Percentiles rank a stretch among this genome's conserved stretches.
Conservation (phyloP, 2,113 vertebrate genomes). For the Rhea americana region DNA sequence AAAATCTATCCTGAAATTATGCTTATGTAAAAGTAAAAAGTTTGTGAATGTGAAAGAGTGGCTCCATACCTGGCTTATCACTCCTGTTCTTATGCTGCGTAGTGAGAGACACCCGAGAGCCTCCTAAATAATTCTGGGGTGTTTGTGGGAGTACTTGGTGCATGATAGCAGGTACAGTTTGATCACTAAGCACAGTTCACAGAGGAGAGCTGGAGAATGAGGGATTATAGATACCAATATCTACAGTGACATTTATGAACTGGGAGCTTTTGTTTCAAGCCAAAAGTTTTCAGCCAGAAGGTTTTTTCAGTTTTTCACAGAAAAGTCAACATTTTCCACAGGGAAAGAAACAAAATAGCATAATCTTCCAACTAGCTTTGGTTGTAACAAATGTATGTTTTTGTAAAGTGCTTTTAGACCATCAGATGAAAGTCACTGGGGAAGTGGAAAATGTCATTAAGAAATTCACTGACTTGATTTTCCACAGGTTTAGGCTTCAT, state of each 20-base stretch:
- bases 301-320: neutral
- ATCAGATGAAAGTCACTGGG: constrained; percentile 55
- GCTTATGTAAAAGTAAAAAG: neutral
- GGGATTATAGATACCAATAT: neutral
- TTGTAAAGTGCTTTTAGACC: constrained; percentile 52
- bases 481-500: constrained; percentile 59
- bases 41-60: neutral
- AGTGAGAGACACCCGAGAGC: neutral
- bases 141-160: neutral
- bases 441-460: constrained; percentile 60
- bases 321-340: constrained; percentile 13
- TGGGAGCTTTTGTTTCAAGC: neutral
- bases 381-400: constrained; percentile 41
- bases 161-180: neutral
- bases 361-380: constrained; percentile 35
- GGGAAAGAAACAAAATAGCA: constrained; percentile 26
- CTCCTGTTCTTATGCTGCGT: neutral
- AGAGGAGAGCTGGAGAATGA: neutral
- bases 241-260: neutral
- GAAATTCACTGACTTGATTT: constrained; percentile 64
- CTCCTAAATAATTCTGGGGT: neutral
- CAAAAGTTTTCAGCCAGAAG: neutral
- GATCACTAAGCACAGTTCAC: neutral
- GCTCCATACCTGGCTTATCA: neutral
- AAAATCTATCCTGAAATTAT: neutral